phyloP scores from a whole-genome alignment of 1,140 invertebrate species.

The Wasmannia auropunctata region DNA sequence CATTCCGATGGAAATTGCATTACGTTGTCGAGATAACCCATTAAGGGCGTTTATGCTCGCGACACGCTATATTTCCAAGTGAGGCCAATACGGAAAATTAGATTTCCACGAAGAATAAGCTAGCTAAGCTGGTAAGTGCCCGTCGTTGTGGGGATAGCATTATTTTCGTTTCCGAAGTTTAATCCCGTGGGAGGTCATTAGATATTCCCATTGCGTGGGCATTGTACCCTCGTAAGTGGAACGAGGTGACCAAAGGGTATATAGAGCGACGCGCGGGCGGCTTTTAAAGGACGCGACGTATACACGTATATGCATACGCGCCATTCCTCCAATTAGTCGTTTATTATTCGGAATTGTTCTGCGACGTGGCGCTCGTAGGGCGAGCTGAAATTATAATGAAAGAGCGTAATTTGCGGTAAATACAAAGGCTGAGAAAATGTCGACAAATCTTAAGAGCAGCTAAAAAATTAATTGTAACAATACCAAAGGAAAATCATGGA shows the following conservation, averaged over 20 bases:
- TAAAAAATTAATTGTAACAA: not conserved
- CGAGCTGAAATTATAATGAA: conserved; percentile 6
- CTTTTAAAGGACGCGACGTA: conserved; percentile 26
- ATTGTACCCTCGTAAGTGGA: conserved; percentile 23
- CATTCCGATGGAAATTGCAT: conserved; percentile 12
- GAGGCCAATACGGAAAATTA: conserved; percentile 47
- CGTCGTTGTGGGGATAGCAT: conserved; percentile 32
- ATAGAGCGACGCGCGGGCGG: conserved; percentile 28
- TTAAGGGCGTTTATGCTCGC: conserved; percentile 21
- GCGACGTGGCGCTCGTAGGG: not conserved
- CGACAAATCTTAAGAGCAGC: conserved; percentile 6
- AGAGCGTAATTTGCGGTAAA: conserved; percentile 40
- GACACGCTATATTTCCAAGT: conserved; percentile 11
- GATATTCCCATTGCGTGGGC: conserved; percentile 51
- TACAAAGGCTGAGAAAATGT: not conserved
- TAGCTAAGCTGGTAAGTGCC: not conserved
- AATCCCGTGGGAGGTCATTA: conserved; percentile 50
- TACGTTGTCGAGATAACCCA: conserved; percentile 6
- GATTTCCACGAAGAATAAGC: conserved; percentile 45
- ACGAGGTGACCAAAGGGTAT: conserved; percentile 47
- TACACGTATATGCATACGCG: not conserved
- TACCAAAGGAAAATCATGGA: not conserved
- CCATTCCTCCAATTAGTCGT: conserved; percentile 53
- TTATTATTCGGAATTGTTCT: conserved; percentile 51
- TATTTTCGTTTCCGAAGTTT: conserved; percentile 52